Conservation (phyloP, 2,888 invertebrate genomes). For the Rhaphigaster nebulosa region DNA sequence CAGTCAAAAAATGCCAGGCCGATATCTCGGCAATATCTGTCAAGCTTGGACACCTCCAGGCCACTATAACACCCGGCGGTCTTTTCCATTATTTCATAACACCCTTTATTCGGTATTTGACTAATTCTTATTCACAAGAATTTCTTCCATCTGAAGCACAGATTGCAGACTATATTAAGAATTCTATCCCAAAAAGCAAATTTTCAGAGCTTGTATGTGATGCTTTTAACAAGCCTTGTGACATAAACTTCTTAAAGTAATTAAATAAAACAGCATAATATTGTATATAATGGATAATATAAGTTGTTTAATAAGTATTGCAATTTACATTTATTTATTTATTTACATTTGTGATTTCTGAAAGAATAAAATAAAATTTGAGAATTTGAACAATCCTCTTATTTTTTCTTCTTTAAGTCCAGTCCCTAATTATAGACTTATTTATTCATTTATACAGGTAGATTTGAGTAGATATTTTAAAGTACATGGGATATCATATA, state of each 20-base stretch:
- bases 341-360: not conserved
- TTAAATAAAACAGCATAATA: not conserved
- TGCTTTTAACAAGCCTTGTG: not conserved
- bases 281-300: not conserved
- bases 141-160: not conserved
- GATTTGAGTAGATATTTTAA: too few species aligned
- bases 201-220: not conserved
- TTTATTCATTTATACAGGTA: too few species aligned
- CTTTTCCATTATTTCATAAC: not conserved
- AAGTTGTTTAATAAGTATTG: not conserved
- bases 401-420: too few species aligned
- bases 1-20: not conserved
- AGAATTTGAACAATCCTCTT: too few species aligned
- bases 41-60: not conserved
- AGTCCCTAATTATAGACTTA: too few species aligned
- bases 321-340: not conserved
- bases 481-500: too few species aligned
- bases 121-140: not conserved
- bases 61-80: not conserved
- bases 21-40: not conserved
- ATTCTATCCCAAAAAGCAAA: not conserved
- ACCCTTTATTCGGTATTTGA: not conserved
- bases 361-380: not conserved
- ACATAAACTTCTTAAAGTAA: not conserved
- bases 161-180: not conserved